Conservation (phyloP, 2,797 vertebrate species). For the Babyrousa celebensis region DNA sequence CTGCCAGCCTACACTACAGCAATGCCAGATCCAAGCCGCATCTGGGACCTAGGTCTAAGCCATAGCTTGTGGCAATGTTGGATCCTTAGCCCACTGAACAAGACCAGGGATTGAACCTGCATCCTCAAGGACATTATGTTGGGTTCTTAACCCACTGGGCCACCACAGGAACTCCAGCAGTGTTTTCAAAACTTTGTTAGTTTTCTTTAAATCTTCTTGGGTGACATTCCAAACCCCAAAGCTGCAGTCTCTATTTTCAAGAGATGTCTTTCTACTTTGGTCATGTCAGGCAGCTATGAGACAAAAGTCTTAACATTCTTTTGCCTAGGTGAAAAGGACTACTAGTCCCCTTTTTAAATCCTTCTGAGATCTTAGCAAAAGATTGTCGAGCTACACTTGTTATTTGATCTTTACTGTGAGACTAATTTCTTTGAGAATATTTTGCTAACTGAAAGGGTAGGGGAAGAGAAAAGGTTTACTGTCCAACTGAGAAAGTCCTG, state of each 20-base stretch:
- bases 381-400: no score
- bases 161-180: no score
- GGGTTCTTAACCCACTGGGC: no score
- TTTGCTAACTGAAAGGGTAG: neutral
- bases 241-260: no score
- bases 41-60: no score
- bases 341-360: neutral
- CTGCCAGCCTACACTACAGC: no score
- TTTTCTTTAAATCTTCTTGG: neutral
- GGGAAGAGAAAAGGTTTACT: neutral
- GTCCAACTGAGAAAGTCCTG: neutral
- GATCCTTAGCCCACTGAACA: no score
- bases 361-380: neutral
- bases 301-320: neutral
- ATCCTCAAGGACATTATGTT: no score
- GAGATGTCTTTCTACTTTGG: neutral
- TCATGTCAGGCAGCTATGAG: neutral
- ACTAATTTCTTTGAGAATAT: neutral
- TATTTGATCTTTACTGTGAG: neutral
- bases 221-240: no score
- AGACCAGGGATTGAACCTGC: no score
- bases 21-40: no score
- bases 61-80: no score
- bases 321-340: neutral
- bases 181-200: neutral